Evolutionary conservation across 2,888 invertebrate genomes (phyloP).

Genomic region (Oegoconia quadripuncta): DNA sequence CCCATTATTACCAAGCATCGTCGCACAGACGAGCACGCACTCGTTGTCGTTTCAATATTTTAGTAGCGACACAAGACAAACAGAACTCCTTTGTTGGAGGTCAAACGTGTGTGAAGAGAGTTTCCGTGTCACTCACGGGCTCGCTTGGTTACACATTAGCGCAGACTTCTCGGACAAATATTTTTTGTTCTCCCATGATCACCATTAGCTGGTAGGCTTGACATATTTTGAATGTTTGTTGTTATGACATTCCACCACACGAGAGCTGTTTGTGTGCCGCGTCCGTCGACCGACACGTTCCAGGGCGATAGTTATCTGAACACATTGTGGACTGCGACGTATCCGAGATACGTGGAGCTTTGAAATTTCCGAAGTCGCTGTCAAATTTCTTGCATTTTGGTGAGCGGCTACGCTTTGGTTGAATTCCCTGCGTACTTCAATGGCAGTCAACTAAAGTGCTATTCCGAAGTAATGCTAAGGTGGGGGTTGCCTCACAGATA

Average conservation of each 20-base stretch:
- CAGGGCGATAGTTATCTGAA: conserved; percentile 20
- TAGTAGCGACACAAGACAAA: conserved; percentile 75
- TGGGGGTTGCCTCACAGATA: conserved; percentile 45
- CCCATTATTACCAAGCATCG: conserved; percentile 38
- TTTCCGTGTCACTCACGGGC: conserved; percentile 69
- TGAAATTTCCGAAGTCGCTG: conserved; percentile 13
- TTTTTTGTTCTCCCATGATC: conserved; percentile 73
- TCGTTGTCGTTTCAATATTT: conserved; percentile 71
- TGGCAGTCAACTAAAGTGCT: conserved; percentile 9
- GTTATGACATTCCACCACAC: conserved; percentile 37
- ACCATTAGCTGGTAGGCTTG: conserved; percentile 53
- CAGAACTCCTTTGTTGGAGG: conserved; percentile 74
- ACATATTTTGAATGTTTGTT: conserved; percentile 52
- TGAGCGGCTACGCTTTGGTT: conserved; percentile 20
- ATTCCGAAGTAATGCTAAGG: conserved; percentile 31
- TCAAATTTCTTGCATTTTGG: conserved; percentile 25
- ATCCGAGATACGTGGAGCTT: conserved; percentile 17
- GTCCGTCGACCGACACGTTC: conserved; percentile 22
- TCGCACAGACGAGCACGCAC: conserved; percentile 57
- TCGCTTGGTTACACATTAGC: conserved; percentile 71
- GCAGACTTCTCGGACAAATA: conserved; percentile 60
- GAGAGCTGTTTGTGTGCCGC: conserved; percentile 23
- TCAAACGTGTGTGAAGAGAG: conserved; percentile 75
- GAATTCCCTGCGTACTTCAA: conserved; percentile 17
- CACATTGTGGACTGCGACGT: conserved; percentile 9